Percentiles rank a stretch among this genome's conserved stretches.
phyloP scores from a whole-genome alignment of 2,113 vertebrate genomes.

The Maccullochella peelii region DNA sequence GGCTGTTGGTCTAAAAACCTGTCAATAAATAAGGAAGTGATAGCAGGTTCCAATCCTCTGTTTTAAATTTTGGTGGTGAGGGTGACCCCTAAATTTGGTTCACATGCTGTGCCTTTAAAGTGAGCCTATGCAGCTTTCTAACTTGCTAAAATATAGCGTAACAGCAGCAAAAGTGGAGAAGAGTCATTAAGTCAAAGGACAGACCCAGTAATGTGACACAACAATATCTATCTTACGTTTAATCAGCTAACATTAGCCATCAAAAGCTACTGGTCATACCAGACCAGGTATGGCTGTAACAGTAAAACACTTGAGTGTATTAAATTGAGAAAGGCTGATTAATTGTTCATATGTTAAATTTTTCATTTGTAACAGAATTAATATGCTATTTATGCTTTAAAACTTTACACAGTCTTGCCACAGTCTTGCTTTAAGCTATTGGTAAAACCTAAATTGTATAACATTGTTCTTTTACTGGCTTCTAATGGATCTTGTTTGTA shows the following conservation, averaged over 20 bases:
- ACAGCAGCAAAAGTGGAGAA: neutral
- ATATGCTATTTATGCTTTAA: neutral
- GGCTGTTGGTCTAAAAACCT: neutral
- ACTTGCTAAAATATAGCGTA: neutral
- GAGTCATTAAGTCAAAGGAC: neutral
- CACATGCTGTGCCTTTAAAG: neutral
- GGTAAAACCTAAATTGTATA: neutral
- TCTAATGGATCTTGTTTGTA: constrained; percentile 22
- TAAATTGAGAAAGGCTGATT: neutral
- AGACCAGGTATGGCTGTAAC: neutral
- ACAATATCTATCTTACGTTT: neutral
- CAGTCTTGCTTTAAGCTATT: neutral
- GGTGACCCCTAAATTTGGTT: neutral
- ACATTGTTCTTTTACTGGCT: neutral
- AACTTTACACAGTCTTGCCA: neutral
- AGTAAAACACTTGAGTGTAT: neutral
- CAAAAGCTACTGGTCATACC: neutral
- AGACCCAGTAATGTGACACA: neutral
- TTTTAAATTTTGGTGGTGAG: neutral
- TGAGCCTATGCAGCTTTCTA: neutral
- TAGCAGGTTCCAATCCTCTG: neutral
- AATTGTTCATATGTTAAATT: neutral
- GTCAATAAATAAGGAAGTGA: neutral
- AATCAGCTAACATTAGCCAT: neutral
- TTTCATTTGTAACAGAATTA: neutral